phyloP scores from a whole-genome alignment of 2,888 invertebrate species.

The Lochmaea crataegi region DNA sequence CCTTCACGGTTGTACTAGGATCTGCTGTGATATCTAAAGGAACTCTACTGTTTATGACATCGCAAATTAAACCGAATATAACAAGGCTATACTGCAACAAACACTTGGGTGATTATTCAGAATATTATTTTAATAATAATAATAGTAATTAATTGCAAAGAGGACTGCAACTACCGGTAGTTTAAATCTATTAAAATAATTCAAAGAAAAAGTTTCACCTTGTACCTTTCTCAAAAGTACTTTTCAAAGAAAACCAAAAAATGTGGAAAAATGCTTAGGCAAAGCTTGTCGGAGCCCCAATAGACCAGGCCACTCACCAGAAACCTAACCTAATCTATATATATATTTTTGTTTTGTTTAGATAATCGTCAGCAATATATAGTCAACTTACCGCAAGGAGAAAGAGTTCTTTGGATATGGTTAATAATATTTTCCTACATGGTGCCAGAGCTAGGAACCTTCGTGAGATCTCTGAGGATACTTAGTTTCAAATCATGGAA shows the following conservation, averaged over 20 bases:
- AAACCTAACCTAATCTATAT: background rate
- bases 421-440: slow-evolving; percentile 79
- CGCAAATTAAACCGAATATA: slow-evolving; percentile 72
- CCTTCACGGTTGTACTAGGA: slow-evolving; percentile 75
- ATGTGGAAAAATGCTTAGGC: background rate
- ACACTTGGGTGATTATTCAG: slow-evolving; percentile 60
- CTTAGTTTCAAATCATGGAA: slow-evolving; percentile 78
- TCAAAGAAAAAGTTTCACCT: too few species aligned
- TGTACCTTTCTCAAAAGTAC: too few species aligned
- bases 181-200: too few species aligned
- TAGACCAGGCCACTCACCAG: too few species aligned
- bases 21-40: slow-evolving; percentile 80
- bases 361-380: slow-evolving; percentile 70
- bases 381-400: slow-evolving; percentile 72
- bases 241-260: slow-evolving; percentile 2
- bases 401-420: slow-evolving; percentile 84
- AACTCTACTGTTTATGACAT: slow-evolving; percentile 78
- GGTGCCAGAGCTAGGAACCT: slow-evolving; percentile 80
- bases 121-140: too few species aligned
- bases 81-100: slow-evolving; percentile 72
- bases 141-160: too few species aligned
- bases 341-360: slow-evolving; percentile 57
- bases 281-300: background rate
- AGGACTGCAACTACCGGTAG: too few species aligned
- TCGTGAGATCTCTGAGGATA: slow-evolving; percentile 74